phyloP scores from a whole-genome alignment of 1,140 invertebrate genomes.

The Pseudomyrmex flavicornis region DNA sequence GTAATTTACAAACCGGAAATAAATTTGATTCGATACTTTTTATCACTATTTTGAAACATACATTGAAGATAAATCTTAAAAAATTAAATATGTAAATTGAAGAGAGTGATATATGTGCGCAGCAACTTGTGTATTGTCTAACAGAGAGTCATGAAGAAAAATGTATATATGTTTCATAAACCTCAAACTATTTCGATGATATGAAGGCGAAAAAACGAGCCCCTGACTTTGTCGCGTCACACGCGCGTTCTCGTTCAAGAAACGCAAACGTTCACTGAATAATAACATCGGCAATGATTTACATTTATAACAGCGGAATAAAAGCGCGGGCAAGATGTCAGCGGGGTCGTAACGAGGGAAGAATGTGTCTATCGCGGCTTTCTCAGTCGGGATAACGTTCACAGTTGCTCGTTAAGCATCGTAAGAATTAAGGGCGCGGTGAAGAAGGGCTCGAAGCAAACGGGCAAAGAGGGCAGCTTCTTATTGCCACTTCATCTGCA shows the following conservation, averaged over 20 bases:
- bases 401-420: constrained; percentile 76
- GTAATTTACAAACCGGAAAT: background rate
- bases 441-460: constrained; percentile 52
- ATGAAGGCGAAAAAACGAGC: background rate
- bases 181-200: background rate
- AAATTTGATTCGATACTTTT: background rate
- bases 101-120: background rate
- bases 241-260: no score
- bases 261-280: constrained; percentile 1
- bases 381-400: constrained; percentile 69
- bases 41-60: background rate
- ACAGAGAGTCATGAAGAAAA: background rate
- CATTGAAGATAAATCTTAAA: background rate
- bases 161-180: no score
- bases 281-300: constrained; percentile 59
- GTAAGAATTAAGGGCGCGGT: constrained; percentile 76
- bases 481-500: constrained; percentile 86
- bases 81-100: background rate
- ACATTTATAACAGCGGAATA: constrained; percentile 58
- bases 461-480: constrained; percentile 67
- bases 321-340: constrained; percentile 61
- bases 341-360: constrained; percentile 72
- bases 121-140: background rate
- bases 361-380: constrained; percentile 77
- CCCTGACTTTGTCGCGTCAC: no score